Conservation (phyloP, 1,140 invertebrate genomes). For the Zaprionus africanus region DNA sequence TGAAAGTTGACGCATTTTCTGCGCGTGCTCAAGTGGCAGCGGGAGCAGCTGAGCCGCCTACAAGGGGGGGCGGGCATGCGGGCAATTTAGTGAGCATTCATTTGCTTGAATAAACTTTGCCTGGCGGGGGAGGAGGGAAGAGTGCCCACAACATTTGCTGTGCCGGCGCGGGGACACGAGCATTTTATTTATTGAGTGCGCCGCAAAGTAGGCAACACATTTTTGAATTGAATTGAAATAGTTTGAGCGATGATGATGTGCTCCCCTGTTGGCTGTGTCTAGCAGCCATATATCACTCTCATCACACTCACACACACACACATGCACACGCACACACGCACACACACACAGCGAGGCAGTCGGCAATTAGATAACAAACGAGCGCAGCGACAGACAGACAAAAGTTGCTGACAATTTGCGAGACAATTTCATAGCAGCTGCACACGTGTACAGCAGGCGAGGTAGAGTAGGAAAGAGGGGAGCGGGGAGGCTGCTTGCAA, state of each 20-base stretch:
- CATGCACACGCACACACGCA: too few relatives aligned
- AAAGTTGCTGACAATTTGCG: constrained; percentile 19
- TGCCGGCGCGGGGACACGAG: not conserved
- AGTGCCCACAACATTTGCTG: not conserved
- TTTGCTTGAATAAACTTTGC: constrained; percentile 35
- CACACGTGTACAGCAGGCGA: not conserved
- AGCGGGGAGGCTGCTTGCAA: constrained; percentile 5
- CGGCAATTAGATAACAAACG: constrained; percentile 6
- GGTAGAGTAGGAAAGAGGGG: not conserved
- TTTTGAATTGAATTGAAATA: constrained; percentile 12
- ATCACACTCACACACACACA: not conserved
- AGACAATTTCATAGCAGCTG: constrained; percentile 15
- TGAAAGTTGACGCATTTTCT: constrained; percentile 65
- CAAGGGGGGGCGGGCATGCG: not conserved
- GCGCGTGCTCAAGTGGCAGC: constrained; percentile 69
- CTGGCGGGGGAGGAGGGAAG: not conserved
- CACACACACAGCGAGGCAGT: too few relatives aligned
- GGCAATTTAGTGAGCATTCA: constrained; percentile 21
- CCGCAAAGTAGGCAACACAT: constrained; percentile 15
- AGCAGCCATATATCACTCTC: constrained; percentile 10
- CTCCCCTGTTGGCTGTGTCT: not conserved
- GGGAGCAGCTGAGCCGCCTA: not conserved
- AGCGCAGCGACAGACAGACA: not conserved
- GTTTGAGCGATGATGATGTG: not conserved
- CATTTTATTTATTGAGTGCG: constrained; percentile 12